A percentile compares a stretch with the other conserved stretches of the same genome.
These are phyloP conservation scores for Ceratina japonica DNA, from an alignment of 1,140 invertebrate species.

Conservation along the genomic window DNA sequence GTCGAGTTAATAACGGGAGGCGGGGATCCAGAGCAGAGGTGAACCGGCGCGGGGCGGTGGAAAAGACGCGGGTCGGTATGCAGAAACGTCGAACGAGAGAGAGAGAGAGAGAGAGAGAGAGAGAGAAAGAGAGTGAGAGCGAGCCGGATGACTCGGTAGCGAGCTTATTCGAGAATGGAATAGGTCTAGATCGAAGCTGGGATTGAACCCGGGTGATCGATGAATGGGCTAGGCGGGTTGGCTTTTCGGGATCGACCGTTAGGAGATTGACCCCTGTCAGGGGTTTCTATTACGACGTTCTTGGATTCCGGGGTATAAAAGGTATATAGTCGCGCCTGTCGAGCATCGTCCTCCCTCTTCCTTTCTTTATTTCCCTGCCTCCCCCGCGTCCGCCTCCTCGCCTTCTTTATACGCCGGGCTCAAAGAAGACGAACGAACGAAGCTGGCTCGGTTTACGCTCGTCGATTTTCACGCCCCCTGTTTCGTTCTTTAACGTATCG, in stretches of 20 bases:
- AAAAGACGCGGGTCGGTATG: conserved; percentile 30
- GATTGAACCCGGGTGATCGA: conserved; percentile 62
- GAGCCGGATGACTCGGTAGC: conserved; percentile 46
- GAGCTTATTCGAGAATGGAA: conserved; percentile 59
- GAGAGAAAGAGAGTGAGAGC: too few relatives aligned
- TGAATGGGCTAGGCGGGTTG: conserved; percentile 58
- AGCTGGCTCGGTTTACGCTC: conserved; percentile 37
- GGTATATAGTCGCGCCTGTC: conserved; percentile 23
- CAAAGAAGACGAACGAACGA: not conserved
- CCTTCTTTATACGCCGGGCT: not conserved
- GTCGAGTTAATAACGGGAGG: conserved; percentile 4
- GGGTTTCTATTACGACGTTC: conserved; percentile 68
- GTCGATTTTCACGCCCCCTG: conserved; percentile 42
- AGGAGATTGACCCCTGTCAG: conserved; percentile 70
- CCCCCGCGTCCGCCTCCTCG: not conserved
- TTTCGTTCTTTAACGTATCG: too few relatives aligned
- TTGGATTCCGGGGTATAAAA: conserved; percentile 44
- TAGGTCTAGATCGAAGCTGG: conserved; percentile 55
- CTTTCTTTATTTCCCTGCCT: not conserved
- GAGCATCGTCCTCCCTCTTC: conserved; percentile 6
- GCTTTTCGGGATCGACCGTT: conserved; percentile 63
- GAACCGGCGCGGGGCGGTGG: not conserved
- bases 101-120: too few relatives aligned
- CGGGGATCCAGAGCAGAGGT: conserved; percentile 17
- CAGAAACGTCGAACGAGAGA: conserved; percentile 40